phyloP scores from a whole-genome alignment of 2,113 vertebrate species.

The Rhagologus leucostigma region DNA sequence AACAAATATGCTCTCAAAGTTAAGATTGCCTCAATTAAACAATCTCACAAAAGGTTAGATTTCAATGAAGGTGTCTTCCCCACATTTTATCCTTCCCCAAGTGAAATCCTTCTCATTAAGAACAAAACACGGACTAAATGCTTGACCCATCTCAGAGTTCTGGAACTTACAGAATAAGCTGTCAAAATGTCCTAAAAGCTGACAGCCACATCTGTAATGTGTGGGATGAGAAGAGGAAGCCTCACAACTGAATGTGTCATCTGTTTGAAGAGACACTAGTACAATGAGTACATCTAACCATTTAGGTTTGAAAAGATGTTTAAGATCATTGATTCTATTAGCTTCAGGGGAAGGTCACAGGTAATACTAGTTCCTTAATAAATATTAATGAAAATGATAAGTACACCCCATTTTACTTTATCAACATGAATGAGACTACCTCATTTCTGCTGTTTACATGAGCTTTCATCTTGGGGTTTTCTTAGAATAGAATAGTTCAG shows the following conservation, averaged over 20 bases:
- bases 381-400: not conserved
- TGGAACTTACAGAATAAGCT: not conserved
- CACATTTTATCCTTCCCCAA: not conserved
- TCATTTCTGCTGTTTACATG: not conserved
- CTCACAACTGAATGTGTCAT: not conserved
- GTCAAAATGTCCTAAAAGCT: not conserved
- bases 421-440: not conserved
- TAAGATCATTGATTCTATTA: not conserved
- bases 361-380: not conserved
- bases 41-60: not conserved
- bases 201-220: not conserved
- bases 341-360: not conserved
- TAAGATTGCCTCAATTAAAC: not conserved
- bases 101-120: not conserved
- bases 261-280: not conserved
- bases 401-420: not conserved
- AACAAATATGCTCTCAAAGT: not conserved
- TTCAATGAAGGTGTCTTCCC: not conserved
- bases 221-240: not conserved
- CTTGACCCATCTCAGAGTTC: not conserved
- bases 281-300: not conserved
- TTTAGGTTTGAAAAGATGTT: not conserved
- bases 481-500: not conserved
- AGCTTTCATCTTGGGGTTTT: not conserved
- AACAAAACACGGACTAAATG: not conserved